phyloP scores from a whole-genome alignment of 2,797 vertebrate genomes.

The Notamacropus eugenii region DNA sequence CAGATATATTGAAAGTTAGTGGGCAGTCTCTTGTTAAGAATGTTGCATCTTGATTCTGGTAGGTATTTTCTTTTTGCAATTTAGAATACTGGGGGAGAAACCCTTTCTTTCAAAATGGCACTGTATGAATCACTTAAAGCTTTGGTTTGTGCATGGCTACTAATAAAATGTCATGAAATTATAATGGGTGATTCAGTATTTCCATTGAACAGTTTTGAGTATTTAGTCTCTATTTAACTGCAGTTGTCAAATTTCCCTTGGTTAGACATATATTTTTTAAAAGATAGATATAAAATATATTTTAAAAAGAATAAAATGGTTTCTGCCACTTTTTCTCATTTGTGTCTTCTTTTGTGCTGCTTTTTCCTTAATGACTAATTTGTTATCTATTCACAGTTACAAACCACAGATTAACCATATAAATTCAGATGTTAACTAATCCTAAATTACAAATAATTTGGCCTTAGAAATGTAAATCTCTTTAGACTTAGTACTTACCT shows the following conservation, averaged over 20 bases:
- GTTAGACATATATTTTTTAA: slow-evolving; percentile 69
- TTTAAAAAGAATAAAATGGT: slow-evolving; percentile 39
- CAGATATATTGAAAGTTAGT: slow-evolving; percentile 75
- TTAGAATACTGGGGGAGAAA: slow-evolving; percentile 71
- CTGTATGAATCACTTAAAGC: slow-evolving; percentile 81
- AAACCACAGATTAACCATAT: slow-evolving; percentile 7
- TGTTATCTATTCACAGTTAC: slow-evolving; percentile 35
- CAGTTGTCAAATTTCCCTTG: slow-evolving; percentile 74
- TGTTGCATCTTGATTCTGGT: slow-evolving; percentile 60
- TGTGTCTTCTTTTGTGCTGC: not conserved
- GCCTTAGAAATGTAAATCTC: slow-evolving; percentile 28
- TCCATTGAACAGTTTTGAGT: slow-evolving; percentile 81
- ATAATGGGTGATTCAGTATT: slow-evolving; percentile 81
- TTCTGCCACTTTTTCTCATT: slow-evolving; percentile 40
- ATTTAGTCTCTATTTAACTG: slow-evolving; percentile 81
- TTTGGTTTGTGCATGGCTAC: slow-evolving; percentile 80
- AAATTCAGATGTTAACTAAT: slow-evolving; percentile 41
- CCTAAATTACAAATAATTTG: slow-evolving; percentile 35
- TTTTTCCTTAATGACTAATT: slow-evolving; percentile 50
- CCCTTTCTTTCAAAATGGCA: slow-evolving; percentile 67
- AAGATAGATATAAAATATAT: slow-evolving; percentile 24
- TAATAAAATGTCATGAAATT: slow-evolving; percentile 82
- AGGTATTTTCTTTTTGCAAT: slow-evolving; percentile 78
- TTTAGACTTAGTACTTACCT: slow-evolving; percentile 45
- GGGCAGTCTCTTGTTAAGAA: slow-evolving; percentile 65